Evolutionary conservation across 2,113 vertebrate genomes (phyloP), one percentile per base, ranked within the genome.

Genomic region (Zosterops borbonicus): DNA sequence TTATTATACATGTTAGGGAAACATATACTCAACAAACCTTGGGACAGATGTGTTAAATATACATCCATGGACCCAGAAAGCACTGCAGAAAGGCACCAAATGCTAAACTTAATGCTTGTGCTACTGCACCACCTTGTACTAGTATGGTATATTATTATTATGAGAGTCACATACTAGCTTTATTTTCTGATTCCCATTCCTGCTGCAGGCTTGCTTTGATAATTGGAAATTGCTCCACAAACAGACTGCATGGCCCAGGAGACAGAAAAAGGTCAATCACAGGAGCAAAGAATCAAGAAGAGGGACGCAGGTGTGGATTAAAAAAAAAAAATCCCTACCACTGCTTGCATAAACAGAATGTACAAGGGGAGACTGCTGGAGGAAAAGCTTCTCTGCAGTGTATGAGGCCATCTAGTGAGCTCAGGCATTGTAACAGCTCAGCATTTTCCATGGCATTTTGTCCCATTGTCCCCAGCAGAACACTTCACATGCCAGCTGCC

Each of bases 391-490:
- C 60, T 46, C 41, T 68, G 80, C 58, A 88, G 70, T 53, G 17
- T n/a, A 50, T 24, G 27, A 89, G n/a, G 97, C 95, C 97, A 94
- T 87, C 98, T 98, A 97, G 97, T 14, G 97, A 95, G 52, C 55
- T 60, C 5, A 5, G 19, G 17, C 56, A 39, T 69, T 44, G 37
- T 60, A 81, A 78, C 95, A 94, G n/a, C 50, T 65, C 24, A 3
- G 0, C n/a, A n/a, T 76, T 60, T 77, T 31, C 37, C 70, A 4
- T 0, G 5, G 28, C 21, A 6, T 21, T 23, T 35, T 13, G 9
- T 46, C 14, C 22, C 52, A 21, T 42, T 31, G 14, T 14, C 12
- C 33, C 20, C 13, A 28, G 11, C 14, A 10, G 19, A 21, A 35
- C 17, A 8, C 13, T 42, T 50, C 42, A 22, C 11, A 25, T 0